phyloP scores from a whole-genome alignment of 2,797 vertebrate species.

The Thaleichthys pacificus region DNA sequence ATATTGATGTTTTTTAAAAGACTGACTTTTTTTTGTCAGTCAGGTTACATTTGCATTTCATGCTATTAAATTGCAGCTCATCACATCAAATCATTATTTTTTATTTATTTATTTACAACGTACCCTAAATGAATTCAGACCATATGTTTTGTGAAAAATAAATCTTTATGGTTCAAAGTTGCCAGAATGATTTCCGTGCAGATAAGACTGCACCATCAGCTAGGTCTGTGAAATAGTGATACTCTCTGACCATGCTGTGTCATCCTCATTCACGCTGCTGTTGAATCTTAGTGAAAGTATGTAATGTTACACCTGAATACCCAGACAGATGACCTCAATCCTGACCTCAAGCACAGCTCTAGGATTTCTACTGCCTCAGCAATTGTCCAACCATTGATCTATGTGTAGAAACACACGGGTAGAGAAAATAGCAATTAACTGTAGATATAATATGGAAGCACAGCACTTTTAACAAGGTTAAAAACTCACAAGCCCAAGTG shows the following conservation, averaged over 20 bases:
- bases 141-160: neutral
- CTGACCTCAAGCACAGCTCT: slow-evolving; percentile 57
- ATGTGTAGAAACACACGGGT: slow-evolving; percentile 42
- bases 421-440: slow-evolving; percentile 52
- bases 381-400: slow-evolving; percentile 56
- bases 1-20: too few relatives aligned
- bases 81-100: too few relatives aligned
- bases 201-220: neutral
- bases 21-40: too few relatives aligned
- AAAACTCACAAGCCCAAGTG: slow-evolving; percentile 19
- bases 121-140: neutral
- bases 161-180: neutral
- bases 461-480: slow-evolving; percentile 45
- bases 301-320: slow-evolving; percentile 51
- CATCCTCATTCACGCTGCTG: neutral
- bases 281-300: slow-evolving; percentile 27
- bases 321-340: slow-evolving; percentile 46
- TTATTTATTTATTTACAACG: neutral
- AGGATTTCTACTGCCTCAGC: slow-evolving; percentile 65
- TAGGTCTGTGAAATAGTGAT: neutral
- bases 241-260: neutral
- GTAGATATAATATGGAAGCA: slow-evolving; percentile 45
- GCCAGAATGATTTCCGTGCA: neutral
- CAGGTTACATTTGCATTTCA: too few relatives aligned
- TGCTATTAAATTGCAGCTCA: too few relatives aligned